Evolutionary conservation across 2,113 vertebrate genomes (phyloP).

Genomic region (Hoplias malabaricus): DNA sequence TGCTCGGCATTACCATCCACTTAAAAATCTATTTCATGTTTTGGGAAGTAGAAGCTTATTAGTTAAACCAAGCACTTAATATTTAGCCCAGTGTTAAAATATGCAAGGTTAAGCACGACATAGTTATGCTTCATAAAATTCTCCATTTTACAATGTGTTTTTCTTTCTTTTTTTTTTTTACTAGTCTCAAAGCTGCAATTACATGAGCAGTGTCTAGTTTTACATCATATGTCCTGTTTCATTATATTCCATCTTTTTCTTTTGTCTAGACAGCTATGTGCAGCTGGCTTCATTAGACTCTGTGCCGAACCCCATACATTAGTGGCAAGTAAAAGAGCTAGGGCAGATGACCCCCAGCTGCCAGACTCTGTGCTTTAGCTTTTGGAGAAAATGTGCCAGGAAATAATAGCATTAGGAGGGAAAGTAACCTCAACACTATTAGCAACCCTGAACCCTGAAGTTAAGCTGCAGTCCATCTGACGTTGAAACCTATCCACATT

Average conservation of each 20-base stretch:
- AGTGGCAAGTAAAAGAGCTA: neutral
- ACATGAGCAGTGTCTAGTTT: conserved; percentile 38
- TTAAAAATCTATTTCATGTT: neutral
- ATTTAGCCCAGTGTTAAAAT: neutral
- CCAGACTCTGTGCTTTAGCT: conserved; percentile 59
- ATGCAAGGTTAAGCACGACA: neutral
- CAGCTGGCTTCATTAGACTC: conserved; percentile 64
- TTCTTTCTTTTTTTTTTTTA: conserved; percentile 11
- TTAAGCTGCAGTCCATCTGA: neutral
- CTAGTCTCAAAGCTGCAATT: neutral
- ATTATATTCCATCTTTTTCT: conserved; percentile 46
- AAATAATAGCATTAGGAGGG: neutral
- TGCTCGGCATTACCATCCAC: neutral
- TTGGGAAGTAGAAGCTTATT: neutral
- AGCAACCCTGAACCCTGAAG: neutral
- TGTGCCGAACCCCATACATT: conserved; percentile 40
- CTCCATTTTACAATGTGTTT: neutral
- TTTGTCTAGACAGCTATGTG: conserved; percentile 71
- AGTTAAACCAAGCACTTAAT: neutral
- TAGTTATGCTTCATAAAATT: neutral
- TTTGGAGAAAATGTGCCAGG: conserved; percentile 4
- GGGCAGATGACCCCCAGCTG: conserved; percentile 63
- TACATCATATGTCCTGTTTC: conserved; percentile 42
- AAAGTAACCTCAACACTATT: neutral
- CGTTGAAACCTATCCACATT: neutral